Evolutionary conservation across 2,888 invertebrate species (phyloP), one percentile per base, ranked within the genome.

Genomic region (Anticlea derivata): DNA sequence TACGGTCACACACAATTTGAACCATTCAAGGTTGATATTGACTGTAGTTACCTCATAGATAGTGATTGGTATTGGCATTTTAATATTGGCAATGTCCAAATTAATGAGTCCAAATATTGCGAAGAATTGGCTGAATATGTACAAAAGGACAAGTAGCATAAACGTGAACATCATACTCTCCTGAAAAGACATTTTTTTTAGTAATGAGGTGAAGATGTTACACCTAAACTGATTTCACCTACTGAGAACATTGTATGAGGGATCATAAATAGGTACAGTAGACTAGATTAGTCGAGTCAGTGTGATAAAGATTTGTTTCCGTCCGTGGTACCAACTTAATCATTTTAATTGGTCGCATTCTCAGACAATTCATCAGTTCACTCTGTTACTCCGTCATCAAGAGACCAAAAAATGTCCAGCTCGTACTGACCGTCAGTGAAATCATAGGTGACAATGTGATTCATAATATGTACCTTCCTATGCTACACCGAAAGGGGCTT

Each of bases 151-250:
- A 34, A 90, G 59, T 11, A 90, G 72, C 72, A 90, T 75, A 53
- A 83, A 86, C 8, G 89, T 89, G 37, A 90, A 90, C 86, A 87
- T 89, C 70, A 88, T 81, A 58, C 89, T 90, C 68, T 89, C 90
- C 90, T 90, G 79, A 54, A 86, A 86, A 40, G 50, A 20, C 20
- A 38, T 33, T 7, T 31, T 33, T 35, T 37, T 37, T 41, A 34
- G 2, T 17, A 4, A 4, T 17, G 4, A 4, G 2, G 17, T 17
- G 17, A 17, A 17, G 17, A 17, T 17, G 17, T 17, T 17, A 17
- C 2, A 17, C 2, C 17, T n/a, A n/a, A n/a, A n/a, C n/a, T n/a
- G n/a, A n/a, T n/a, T n/a, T n/a, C n/a, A n/a, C n/a, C n/a, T n/a
- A n/a, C n/a, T n/a, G n/a, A n/a, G n/a, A n/a, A n/a, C n/a, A n/a